These are phyloP conservation scores for Chironomus striatipennis DNA, from an alignment of 1,140 invertebrate species.

Conservation along the genomic window DNA sequence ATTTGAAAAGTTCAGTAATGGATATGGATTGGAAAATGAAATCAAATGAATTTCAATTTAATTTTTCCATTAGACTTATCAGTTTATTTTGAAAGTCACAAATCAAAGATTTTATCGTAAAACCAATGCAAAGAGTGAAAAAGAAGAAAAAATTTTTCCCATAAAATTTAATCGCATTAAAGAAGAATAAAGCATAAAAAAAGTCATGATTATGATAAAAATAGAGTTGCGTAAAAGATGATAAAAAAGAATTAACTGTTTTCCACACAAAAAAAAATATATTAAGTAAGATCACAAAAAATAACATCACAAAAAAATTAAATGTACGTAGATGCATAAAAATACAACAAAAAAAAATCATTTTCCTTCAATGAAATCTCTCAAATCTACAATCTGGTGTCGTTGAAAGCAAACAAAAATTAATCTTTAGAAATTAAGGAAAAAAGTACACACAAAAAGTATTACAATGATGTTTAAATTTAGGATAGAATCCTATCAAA, in stretches of 20 bases:
- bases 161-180: slow-evolving; percentile 4
- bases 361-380: slow-evolving; percentile 21
- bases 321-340: slow-evolving; percentile 1
- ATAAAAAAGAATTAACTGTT: neutral
- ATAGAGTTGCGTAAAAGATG: slow-evolving; percentile 17
- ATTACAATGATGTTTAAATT: neutral
- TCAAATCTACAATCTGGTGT: neutral
- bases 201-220: neutral
- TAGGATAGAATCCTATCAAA: neutral
- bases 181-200: neutral
- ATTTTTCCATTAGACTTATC: too few species aligned
- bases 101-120: too few species aligned
- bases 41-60: too few species aligned
- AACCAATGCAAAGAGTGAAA: too few species aligned
- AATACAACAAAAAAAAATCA: neutral
- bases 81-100: too few species aligned
- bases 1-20: too few species aligned
- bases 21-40: too few species aligned
- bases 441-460: slow-evolving; percentile 4
- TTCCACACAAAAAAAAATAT: neutral
- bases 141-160: neutral
- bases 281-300: neutral
- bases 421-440: slow-evolving; percentile 2
- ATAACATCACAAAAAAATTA: neutral
- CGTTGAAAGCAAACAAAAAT: neutral